Conservation (phyloP, 2,113 vertebrate genomes). For the Pardalotus punctatus region DNA sequence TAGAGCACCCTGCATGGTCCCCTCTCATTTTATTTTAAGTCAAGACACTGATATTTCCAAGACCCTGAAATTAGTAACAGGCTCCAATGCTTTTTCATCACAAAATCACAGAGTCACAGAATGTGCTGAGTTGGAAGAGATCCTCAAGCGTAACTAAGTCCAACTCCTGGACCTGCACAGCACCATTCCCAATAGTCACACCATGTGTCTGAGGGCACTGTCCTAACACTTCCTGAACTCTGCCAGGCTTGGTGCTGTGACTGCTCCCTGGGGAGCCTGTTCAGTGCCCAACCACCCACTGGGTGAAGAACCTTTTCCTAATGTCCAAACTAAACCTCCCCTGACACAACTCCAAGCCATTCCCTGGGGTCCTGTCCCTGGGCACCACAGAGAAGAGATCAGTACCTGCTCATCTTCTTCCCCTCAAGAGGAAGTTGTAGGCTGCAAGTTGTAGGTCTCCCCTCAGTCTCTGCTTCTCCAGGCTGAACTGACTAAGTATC, state of each 20-base stretch:
- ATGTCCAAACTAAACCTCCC: background rate
- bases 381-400: background rate
- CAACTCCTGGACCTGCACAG: background rate
- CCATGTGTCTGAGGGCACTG: background rate
- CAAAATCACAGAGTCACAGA: background rate
- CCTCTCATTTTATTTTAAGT: background rate
- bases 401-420: rapidly evolving
- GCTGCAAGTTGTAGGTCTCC: rapidly evolving
- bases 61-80: background rate
- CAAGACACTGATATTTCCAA: background rate
- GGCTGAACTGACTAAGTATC: background rate
- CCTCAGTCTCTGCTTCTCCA: background rate
- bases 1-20: background rate
- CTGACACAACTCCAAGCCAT: background rate
- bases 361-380: rapidly evolving
- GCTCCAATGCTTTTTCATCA: background rate
- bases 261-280: background rate
- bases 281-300: background rate
- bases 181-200: background rate
- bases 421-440: rapidly evolving
- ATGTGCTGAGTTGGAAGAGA: background rate
- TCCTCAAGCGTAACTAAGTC: background rate
- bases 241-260: background rate
- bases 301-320: background rate
- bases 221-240: background rate